Evolutionary conservation across 2,113 vertebrate genomes (phyloP), one percentile per base, ranked within the genome.

Genomic region (Megaceryle torquata): DNA sequence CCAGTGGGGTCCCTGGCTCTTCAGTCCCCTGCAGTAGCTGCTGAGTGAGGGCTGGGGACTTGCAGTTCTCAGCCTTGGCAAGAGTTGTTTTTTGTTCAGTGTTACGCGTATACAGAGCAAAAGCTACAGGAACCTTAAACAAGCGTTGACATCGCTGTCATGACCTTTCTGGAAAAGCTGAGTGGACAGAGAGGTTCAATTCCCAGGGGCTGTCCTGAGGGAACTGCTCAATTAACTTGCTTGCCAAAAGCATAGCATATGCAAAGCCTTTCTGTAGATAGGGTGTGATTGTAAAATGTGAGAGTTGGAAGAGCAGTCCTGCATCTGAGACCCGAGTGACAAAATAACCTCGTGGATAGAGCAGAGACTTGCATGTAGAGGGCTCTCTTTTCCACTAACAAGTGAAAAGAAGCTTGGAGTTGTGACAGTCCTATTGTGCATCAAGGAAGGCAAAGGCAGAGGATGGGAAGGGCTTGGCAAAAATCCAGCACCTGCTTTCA

Each of bases 201-300:
- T 86, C 48, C 67, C 29, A 4, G 63, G 35, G 41, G 15, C 29
- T 92, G 57, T 14, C 39, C 64, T 15, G 31, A 29, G 60, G 39
- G 56, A 56, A 29, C 11, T 25, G 39, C 48, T 82, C 56, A 7
- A 11, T 51, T 29, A 48, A 44, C 11, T 41, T 78, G 25, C 13
- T 70, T 43, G 43, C 0, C 3, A 31, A 48, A 76, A 61, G 57
- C 14, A 24, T 43, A 53, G 33, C 10, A 4, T 10, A 4, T 61
- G 12, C 15, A 72, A 44, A 61, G 14, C 56, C 39, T 69, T 43
- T 11, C 69, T 29, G 2, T 24, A 74, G 51, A 8, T 0, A 31
- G 24, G 29, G 26, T 2, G 4, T 0, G 1, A 21, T 0, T 67
- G 35, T 10, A 12, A 50, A 82, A 48, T 3, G 14, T 2, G 0